Conservation (phyloP, 2,888 invertebrate genomes). For the Drosophila putrida region DNA sequence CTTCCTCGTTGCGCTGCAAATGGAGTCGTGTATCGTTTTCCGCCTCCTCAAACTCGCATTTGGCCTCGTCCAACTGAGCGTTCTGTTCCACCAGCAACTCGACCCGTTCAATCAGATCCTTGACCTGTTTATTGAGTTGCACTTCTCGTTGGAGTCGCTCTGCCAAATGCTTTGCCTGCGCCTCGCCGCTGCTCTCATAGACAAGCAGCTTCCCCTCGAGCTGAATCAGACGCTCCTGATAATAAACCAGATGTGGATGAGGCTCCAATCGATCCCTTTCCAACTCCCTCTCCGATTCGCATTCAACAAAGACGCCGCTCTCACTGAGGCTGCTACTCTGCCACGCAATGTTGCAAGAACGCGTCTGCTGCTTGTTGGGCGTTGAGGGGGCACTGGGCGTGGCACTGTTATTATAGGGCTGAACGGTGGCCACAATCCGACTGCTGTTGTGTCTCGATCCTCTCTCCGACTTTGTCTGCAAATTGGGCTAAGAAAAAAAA, state of each 20-base stretch:
- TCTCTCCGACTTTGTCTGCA: constrained; percentile 67
- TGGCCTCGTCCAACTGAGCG: constrained; percentile 89
- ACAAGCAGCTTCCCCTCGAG: constrained; percentile 89
- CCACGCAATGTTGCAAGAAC: constrained; percentile 63
- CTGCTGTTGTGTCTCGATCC: constrained; percentile 48
- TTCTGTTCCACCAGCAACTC: constrained; percentile 88
- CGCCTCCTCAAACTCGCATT: constrained; percentile 91
- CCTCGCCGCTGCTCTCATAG: constrained; percentile 89
- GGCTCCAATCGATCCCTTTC: constrained; percentile 86
- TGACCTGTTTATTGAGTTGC: constrained; percentile 86
- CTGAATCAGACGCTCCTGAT: constrained; percentile 88
- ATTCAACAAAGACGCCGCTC: constrained; percentile 91
- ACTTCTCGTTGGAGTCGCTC: constrained; percentile 89
- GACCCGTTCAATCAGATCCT: constrained; percentile 86
- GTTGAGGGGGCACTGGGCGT: constrained; percentile 64
- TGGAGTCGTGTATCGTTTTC: constrained; percentile 89
- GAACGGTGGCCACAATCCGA: constrained; percentile 89
- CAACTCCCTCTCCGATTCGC: constrained; percentile 77
- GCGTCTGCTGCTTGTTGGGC: constrained; percentile 49
- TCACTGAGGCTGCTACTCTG: constrained; percentile 88
- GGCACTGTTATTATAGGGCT: constrained; percentile 86
- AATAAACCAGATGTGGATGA: constrained; percentile 88
- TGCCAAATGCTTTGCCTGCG: constrained; percentile 87
- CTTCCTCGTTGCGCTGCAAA: constrained; percentile 87
- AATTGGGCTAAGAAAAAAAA: constrained; percentile 2